Base-by-base conservation (phyloP, 2,797 vertebrate species). In the Rallus crepitans region DNA sequence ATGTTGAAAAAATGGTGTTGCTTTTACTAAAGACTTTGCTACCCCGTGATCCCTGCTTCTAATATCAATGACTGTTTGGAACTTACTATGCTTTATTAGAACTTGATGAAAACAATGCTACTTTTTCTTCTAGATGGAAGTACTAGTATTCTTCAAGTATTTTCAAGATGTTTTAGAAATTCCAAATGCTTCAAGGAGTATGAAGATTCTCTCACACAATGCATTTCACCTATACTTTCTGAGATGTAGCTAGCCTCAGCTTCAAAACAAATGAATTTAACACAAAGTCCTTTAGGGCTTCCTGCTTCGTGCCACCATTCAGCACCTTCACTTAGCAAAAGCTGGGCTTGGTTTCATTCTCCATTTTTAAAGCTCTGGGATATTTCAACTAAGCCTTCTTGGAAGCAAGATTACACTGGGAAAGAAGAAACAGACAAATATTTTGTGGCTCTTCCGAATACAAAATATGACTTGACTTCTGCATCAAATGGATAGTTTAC, bases 1-100 rank as follows among this genome's bases (percentile, higher is more conserved):
- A 2, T 0, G 3, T 39, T 65, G 35, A 24, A 39, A 69, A 66
- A 42, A 17, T 0, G 0, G 13, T 5, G 12, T 6, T 42, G 23
- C 5, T 66, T 69, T 52, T 48, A 42, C 25, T 17, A 16, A 83
- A 66, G 28, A 59, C 33, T 31, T 55, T 31, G 50, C 25, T 28
- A 59, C 21, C 18, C 59, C 39, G 16, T 33, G 71, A 70, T 39
- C 19, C 15, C 39, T 61, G 18, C 25, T 47, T 70, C 21, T 21
- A 40, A 19, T 18, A 30, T 5, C 0, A 0, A 35, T 25, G 30
- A 50, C 61, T 73, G n/a, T 48, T 39, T 35, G 30, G 35, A 91
- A 64, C 9, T 66, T 65, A 16, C 2, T 60, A 17, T 5, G 9
- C 10, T 11, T 33, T 35, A 50, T n/a, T 45, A 68, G 8, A 69